Base-by-base conservation (phyloP, 2,888 invertebrate genomes). In the Acronicta aceris region DNA sequence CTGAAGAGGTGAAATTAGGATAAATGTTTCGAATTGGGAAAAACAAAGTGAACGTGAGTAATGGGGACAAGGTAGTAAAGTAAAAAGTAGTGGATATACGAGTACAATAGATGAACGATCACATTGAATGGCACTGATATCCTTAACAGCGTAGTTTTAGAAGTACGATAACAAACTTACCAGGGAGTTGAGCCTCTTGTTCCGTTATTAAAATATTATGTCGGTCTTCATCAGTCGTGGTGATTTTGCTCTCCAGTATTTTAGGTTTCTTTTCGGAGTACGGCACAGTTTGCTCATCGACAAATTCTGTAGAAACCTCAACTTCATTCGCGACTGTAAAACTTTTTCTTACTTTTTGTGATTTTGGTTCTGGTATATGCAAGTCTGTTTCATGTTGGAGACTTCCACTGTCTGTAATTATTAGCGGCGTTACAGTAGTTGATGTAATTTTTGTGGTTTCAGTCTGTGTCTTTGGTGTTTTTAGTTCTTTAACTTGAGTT, bases 341-440 rank as follows among this genome's bases (percentile, higher is more conserved):
- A 60, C 79, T 81, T 79, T 91, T 80, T 40, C 67, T 84, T 59
- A 87, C 71, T 63, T 81, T 87, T 80, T 88, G 89, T 81, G 84
- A 74, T 66, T 82, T 84, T 33, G 87, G 85, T 81, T 83, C 71
- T 60, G 69, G 75, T 78, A 88, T 68, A 65, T 75, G 59, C 67
- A 95, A 82, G 59, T 88, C 85, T 51, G 86, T 85, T 88, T 95
- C 95, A 73, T 85, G 88, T 82, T 91, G 89, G 33, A 93, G 69
- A 65, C 85, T 83, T 50, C 84, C 81, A 60, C 86, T 90, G 74
- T 95, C 90, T 63, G 90, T 90, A 61, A 93, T 78, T 60, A 91
- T 79, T 62, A 93, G 78, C 25, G 93, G 89, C 74, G 86, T 84
- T 55, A 89, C 76, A 71, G 83, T 84, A 56, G 86, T 85, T 56